Evolutionary conservation across 2,888 invertebrate genomes (phyloP), one percentile per base, ranked within the genome.

Genomic region (Emmelina monodactyla): DNA sequence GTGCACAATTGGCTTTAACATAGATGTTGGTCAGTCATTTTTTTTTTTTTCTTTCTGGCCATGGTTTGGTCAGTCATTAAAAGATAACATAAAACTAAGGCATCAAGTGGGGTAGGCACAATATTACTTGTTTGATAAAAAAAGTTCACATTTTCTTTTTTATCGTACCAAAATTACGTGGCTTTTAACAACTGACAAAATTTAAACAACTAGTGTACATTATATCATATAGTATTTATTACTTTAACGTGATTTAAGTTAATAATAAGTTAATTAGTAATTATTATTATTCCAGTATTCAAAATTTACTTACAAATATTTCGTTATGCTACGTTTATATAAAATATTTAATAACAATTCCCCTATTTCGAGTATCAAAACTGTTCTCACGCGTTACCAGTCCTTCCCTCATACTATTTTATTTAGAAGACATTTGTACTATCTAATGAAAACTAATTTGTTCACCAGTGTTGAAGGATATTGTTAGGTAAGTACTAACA

Each of bases 351-450:
- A n/a, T n/a, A n/a, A n/a, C n/a, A n/a, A n/a, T 25, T 25, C 25
- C 3, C 25, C 11, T 25, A 7, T 25, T 11, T 10, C 3, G 11
- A n/a, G 25, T 25, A 25, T 25, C 25, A 25, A 25, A 25, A 25
- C 9, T 25, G n/a, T 25, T 9, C 25, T 9, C 25, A n/a, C 25
- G n/a, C n/a, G 25, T 9, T 25, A 9, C 11, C 25, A 25, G 25
- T 25, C n/a, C n/a, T n/a, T n/a, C n/a, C n/a, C n/a, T n/a, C n/a
- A n/a, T n/a, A 7, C n/a, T 25, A n/a, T 25, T 25, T n/a, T 25
- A 25, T 25, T 25, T 25, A 25, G 25, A 25, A 25, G 25, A n/a
- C 25, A 25, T 25, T 25, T 25, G 25, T 25, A 25, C 25, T 25
- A 25, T 10, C 3, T 25, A n/a, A n/a, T n/a, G n/a, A n/a, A n/a